A percentile compares a stretch with the other conserved stretches of the same genome.
Evolutionary conservation across 2,113 vertebrate species (phyloP).

Genomic region (Machaerirhynchus nigripectus): DNA sequence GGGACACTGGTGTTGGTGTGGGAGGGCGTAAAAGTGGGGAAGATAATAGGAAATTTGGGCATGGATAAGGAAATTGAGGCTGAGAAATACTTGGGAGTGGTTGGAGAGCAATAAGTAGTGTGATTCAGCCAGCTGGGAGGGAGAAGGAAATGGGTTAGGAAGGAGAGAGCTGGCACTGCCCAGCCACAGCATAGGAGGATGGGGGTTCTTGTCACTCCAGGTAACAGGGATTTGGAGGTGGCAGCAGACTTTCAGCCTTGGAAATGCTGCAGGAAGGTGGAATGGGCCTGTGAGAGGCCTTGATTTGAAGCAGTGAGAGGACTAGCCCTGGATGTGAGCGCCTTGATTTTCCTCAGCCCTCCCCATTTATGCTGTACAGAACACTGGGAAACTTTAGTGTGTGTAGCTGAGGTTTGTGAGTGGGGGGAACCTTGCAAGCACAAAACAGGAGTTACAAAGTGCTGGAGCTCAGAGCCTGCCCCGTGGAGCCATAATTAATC

Average conservation of each 20-base stretch:
- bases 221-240: not conserved
- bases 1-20: not conserved
- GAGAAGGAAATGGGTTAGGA: not conserved
- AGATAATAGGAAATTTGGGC: not conserved
- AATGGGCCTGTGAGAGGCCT: not conserved
- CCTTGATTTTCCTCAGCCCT: not conserved
- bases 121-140: not conserved
- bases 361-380: not conserved
- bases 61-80: not conserved
- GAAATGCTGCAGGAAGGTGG: not conserved
- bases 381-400: not conserved
- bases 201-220: too few relatives aligned
- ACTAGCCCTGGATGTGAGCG: not conserved
- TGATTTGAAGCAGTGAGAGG: too few relatives aligned
- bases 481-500: not conserved
- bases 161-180: not conserved
- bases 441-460: not conserved
- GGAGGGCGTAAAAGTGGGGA: not conserved
- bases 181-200: not conserved
- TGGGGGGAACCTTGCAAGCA: rapidly evolving
- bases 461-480: not conserved
- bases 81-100: not conserved
- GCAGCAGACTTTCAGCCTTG: not conserved
- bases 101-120: not conserved
- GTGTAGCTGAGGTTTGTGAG: not conserved